Base-by-base conservation (phyloP, 1,140 invertebrate genomes). In the Geopemphigus sp. region DNA sequence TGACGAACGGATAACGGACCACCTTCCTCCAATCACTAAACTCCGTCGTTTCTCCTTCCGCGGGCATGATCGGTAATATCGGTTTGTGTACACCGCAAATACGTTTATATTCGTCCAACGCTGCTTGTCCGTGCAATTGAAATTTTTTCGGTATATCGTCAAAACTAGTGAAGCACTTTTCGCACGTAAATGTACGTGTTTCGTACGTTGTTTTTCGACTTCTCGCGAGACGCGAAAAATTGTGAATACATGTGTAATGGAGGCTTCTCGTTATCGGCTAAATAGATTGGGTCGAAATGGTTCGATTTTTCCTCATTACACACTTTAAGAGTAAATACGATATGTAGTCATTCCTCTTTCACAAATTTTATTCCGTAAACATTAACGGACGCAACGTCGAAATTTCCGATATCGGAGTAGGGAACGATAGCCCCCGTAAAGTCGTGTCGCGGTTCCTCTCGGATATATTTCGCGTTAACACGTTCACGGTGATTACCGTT, bases 181-280 rank as follows among this genome's bases (percentile, higher is more conserved):
- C 47, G 50, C 74, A 80, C 0, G 63, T 19, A 47, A 39, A 39
- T 39, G 8, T 39, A 39, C 32, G 12, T 22, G 1, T 12, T 22
- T 63, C 8, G 8, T 63, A 17, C 2, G 19, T 3, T 24, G 22
- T 63, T 39, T 61, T 45, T 64, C 63, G 74, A 0, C 17, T 12
- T 22, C 56, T 6, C 8, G 63, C 10, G 14, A 80, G 61, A 10
- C 39, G 17, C 3, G 56, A 45, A 15, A 80, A 63, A 57, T 80
- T 26, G 17, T 12, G 11, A 12, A 80, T 80, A 3, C 22, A 63
- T 0, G 32, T 61, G 8, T 14, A 80, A 80, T 80, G 74, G n/a
- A 0, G 22, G 12, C 11, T 24, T 59, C 26, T 59, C 22, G 14
- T 59, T 26, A 22, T 59, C n/a, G 0, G 5, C 26, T 0, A 59